A percentile compares a stretch with the other conserved stretches of the same genome.
phyloP scores from a whole-genome alignment of 2,797 vertebrate species.

The Melanotaenia boesemani region DNA sequence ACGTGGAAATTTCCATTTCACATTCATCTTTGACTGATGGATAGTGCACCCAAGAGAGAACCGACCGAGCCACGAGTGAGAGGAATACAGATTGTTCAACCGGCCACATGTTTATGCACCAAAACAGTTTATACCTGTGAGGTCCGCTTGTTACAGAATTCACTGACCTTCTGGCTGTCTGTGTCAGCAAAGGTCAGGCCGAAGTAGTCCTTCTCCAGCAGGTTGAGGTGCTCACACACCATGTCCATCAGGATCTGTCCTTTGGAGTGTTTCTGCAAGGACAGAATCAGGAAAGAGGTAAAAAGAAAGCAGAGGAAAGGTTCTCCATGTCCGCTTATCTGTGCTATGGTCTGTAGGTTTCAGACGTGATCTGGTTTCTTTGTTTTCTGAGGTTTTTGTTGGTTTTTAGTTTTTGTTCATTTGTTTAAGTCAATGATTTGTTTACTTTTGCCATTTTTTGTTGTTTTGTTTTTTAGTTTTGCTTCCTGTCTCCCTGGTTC shows the following conservation, averaged over 20 bases:
- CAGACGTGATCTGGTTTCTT: too few species aligned
- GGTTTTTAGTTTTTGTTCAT: too few species aligned
- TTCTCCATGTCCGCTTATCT: not conserved
- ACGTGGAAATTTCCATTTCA: conserved; percentile 43
- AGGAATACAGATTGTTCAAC: conserved; percentile 57
- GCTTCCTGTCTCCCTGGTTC: too few species aligned
- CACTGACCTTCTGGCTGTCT: conserved; percentile 95
- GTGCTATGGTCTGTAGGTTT: too few species aligned
- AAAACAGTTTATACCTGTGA: not conserved
- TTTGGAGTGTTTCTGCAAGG: conserved; percentile 91
- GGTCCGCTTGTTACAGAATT: conserved; percentile 27
- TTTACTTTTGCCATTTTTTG: not conserved
- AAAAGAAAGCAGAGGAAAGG: not conserved
- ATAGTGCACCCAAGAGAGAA: conserved; percentile 30
- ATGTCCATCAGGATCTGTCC: conserved; percentile 93
- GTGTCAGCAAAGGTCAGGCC: conserved; percentile 94
- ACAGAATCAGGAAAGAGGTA: conserved; percentile 44
- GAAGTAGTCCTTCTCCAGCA: conserved; percentile 98
- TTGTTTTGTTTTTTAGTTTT: not conserved
- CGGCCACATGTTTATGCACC: conserved; percentile 29
- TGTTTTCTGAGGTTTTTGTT: too few species aligned
- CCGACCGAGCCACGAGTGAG: conserved; percentile 20
- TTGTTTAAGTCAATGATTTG: too few species aligned
- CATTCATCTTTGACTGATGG: conserved; percentile 57
- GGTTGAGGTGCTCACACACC: conserved; percentile 95